Base-by-base conservation (phyloP, 2,797 vertebrate genomes). In the Bucorvus abyssinicus region DNA sequence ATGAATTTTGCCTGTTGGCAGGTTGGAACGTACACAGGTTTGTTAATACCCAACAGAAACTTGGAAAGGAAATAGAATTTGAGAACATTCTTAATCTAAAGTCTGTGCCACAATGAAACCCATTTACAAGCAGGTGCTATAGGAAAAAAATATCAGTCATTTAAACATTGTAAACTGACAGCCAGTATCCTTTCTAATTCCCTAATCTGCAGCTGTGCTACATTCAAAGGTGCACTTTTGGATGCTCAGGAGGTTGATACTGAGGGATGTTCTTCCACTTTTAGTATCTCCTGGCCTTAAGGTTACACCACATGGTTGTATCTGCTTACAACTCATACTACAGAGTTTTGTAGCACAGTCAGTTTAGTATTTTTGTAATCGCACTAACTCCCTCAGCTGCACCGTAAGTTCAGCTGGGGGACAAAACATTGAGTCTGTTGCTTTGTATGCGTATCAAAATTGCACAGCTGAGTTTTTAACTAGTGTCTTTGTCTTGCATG, bases 111-210 rank as follows among this genome's bases (percentile, higher is more conserved):
- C 79, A 64, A 87, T 63, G 75, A 89, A 94, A 94, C 53, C 69
- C 45, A 87, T 93, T 95, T 95, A 85, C 68, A 93, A 93, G 81
- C 87, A 95, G 94, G 80, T 91, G 60, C 93, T 95, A 89, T 61
- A 69, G 78, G 34, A 29, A 88, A 91, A 93, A 90, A 84, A 78
- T 9, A 94, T 71, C 90, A 91, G 67, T 92, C 34, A 93, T 94
- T 96, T 94, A 32, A 96, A 97, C 93, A 94, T 87, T 93, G 69
- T 91, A 92, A 96, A 93, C 70, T 90, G 93, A 82, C 83, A 95
- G 53, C 34, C 75, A 95, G 87, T 90, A 85, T 93, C 73, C 53
- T 93, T 92, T 77, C 69, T 94, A 90, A 96, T 93, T 96, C 93
- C 87, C 80, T 89, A 71, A 87, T 92, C 79, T 96, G 86, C 82